Percentiles rank a stretch among this genome's conserved stretches.
Evolutionary conservation across 1,140 invertebrate species (phyloP).

Genomic region (Pogonognathellus flavescens): DNA sequence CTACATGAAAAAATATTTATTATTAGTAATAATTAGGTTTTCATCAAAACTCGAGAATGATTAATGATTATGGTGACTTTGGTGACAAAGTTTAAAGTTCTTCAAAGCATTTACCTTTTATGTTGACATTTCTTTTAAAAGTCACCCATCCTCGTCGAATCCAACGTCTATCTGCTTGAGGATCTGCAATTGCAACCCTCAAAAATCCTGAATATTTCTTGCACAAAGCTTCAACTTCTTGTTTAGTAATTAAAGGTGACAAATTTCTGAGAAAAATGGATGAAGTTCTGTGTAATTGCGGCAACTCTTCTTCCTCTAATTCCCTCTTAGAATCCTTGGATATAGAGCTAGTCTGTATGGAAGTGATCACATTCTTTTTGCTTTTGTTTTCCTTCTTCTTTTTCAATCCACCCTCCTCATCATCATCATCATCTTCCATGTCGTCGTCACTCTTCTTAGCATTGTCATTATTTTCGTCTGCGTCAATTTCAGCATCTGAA

Average conservation of each 20-base stretch:
- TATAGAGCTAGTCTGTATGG: not conserved
- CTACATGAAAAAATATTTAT: constrained; percentile 72
- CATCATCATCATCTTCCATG: constrained; percentile 49
- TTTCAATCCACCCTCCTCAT: not conserved
- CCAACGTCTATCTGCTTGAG: constrained; percentile 94
- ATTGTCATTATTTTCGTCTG: constrained; percentile 67
- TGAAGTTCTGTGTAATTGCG: constrained; percentile 88
- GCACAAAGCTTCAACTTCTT: constrained; percentile 97
- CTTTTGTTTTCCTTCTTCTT: constrained; percentile 49
- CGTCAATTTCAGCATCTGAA: constrained; percentile 56
- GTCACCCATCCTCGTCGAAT: constrained; percentile 98
- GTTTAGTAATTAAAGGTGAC: constrained; percentile 94
- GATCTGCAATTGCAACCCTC: constrained; percentile 96
- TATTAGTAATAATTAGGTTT: not conserved
- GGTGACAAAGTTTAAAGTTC: not conserved
- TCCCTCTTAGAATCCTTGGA: not conserved
- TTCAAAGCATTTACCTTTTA: constrained; percentile 76
- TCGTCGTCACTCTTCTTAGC: constrained; percentile 69
- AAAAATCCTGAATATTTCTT: constrained; percentile 95
- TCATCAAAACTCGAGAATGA: too few relatives aligned
- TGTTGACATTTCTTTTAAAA: constrained; percentile 96
- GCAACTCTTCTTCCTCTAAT: constrained; percentile 67
- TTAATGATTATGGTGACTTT: too few relatives aligned
- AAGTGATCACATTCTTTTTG: not conserved
- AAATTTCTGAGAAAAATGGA: constrained; percentile 97